Conservation (phyloP, 2,888 invertebrate genomes). For the Pterostichus madidus region DNA sequence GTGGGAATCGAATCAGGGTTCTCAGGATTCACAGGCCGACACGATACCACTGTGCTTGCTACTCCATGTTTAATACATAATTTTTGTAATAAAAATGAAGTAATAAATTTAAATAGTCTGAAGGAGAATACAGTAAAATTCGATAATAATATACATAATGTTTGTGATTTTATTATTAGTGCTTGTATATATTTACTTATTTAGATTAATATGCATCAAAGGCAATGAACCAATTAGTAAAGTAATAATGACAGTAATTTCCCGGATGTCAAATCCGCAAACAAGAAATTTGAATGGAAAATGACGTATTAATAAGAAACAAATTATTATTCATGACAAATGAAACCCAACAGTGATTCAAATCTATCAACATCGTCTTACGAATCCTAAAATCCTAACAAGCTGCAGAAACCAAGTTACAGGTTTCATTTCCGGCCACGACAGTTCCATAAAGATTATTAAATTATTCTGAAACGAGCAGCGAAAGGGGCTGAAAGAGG, state of each 20-base stretch:
- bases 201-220: too few species aligned
- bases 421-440: slow-evolving; percentile 41
- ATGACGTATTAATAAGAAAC: not conserved
- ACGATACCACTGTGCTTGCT: too few species aligned
- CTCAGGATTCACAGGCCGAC: too few species aligned
- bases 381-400: not conserved
- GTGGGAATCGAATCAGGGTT: too few species aligned
- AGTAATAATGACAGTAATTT: not conserved
- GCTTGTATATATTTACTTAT: too few species aligned
- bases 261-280: not conserved
- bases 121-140: too few species aligned
- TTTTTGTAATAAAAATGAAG: too few species aligned
- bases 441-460: slow-evolving; percentile 30
- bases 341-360: not conserved
- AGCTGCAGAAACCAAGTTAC: not conserved
- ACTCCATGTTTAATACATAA: too few species aligned
- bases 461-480: slow-evolving; percentile 45
- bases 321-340: slow-evolving; percentile 9
- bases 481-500: slow-evolving; percentile 22
- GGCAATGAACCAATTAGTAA: too few species aligned
- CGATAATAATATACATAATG: too few species aligned
- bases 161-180: too few species aligned
- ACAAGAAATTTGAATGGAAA: not conserved
- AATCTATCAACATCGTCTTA: not conserved
- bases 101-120: too few species aligned